Evolutionary conservation across 2,888 invertebrate genomes (phyloP).

Genomic region (Rhamnusium bicolor): DNA sequence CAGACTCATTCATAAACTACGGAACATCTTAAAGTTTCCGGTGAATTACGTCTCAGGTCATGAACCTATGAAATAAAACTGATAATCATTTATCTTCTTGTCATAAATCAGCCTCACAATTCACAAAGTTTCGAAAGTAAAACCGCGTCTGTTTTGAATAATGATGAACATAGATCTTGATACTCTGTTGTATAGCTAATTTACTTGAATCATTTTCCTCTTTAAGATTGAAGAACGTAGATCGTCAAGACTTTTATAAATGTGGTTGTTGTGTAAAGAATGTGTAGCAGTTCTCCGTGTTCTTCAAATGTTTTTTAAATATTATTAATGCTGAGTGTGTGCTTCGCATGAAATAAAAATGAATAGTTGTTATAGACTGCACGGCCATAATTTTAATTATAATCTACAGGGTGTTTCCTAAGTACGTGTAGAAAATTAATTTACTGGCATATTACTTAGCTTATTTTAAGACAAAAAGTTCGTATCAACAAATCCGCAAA

Average conservation of each 20-base stretch:
- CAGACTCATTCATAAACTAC: neutral
- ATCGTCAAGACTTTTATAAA: neutral
- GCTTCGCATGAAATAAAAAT: no score
- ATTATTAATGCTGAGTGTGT: no score
- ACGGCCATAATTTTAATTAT: no score
- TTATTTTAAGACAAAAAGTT: no score
- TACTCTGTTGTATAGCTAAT: neutral
- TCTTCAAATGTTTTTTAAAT: no score
- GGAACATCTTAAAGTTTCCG: constrained; percentile 9
- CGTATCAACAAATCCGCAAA: no score
- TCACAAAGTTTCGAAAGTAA: neutral
- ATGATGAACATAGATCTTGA: neutral
- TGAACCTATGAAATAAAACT: neutral
- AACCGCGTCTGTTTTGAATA: neutral
- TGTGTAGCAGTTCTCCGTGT: no score
- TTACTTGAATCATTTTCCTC: neutral
- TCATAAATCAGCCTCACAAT: neutral
- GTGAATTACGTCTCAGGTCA: neutral
- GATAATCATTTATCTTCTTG: constrained; percentile 7
- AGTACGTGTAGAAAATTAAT: no score
- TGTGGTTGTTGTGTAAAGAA: no score
- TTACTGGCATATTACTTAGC: no score
- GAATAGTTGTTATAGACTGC: no score
- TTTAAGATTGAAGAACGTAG: neutral
- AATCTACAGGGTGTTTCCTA: no score